Conservation (phyloP, 1,140 invertebrate genomes). For the Glomeris maerens region DNA sequence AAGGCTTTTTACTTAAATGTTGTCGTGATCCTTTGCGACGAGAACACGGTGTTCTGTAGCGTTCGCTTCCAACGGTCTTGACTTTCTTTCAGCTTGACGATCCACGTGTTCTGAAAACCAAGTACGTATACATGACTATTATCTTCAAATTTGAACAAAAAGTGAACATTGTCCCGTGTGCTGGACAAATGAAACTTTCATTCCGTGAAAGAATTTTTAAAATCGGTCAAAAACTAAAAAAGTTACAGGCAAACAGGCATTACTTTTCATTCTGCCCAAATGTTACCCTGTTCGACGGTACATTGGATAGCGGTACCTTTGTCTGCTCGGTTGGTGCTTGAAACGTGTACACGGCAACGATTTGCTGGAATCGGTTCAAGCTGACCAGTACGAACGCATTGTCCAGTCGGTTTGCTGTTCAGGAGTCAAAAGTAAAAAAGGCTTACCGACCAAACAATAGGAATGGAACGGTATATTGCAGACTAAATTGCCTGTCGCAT, state of each 20-base stretch:
- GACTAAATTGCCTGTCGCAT: constrained; percentile 32
- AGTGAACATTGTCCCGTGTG: not conserved
- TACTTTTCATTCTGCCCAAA: not conserved
- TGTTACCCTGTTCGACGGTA: not conserved
- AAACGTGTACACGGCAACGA: constrained; percentile 41
- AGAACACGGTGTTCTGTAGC: constrained; percentile 35
- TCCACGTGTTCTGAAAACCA: constrained; percentile 34
- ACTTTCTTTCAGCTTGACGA: constrained; percentile 36
- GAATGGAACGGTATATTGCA: not conserved
- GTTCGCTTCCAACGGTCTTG: constrained; percentile 41
- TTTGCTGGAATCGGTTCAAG: constrained; percentile 44
- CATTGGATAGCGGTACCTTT: constrained; percentile 32
- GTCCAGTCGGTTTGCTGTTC: constrained; percentile 37
- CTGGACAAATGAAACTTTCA: too few relatives aligned
- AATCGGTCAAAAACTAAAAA: too few relatives aligned
- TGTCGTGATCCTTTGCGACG: constrained; percentile 18
- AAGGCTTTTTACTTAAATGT: too few relatives aligned
- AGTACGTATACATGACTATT: constrained; percentile 2
- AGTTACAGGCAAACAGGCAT: too few relatives aligned
- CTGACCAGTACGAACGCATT: constrained; percentile 42
- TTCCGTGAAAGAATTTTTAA: too few relatives aligned
- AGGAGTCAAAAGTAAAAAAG: constrained; percentile 10
- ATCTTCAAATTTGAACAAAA: not conserved
- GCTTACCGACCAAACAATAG: constrained; percentile 3
- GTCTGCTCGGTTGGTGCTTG: constrained; percentile 37